Evolutionary conservation across 92 coral and sea anemone genomes (phyloP), one percentile per base, ranked within the genome.

Genomic region (Actinernus sp.): DNA sequence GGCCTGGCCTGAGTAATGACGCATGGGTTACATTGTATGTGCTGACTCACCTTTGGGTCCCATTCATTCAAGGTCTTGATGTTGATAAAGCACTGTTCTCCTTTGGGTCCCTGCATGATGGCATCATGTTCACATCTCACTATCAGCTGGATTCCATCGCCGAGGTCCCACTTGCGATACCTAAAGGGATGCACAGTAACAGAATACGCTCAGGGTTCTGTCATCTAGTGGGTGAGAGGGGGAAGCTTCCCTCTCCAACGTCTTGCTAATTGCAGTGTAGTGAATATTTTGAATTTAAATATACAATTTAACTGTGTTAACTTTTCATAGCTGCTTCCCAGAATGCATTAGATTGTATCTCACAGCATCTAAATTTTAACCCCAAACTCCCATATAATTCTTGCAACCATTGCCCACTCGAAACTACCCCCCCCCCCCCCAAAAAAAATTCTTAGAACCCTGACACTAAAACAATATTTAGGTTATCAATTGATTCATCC

Each of bases 11-110:
- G n/a, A n/a, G n/a, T n/a, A n/a, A n/a, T n/a, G n/a, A n/a, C n/a
- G n/a, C n/a, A n/a, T n/a, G n/a, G n/a, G n/a, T n/a, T n/a, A n/a
- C n/a, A n/a, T n/a, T n/a, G n/a, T n/a, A n/a, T n/a, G n/a, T n/a
- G n/a, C n/a, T n/a, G n/a, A n/a, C n/a, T n/a, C n/a, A 94, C 98
- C 92, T 91, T 94, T 24, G 98, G 84, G 40, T 94, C 97, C 97
- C 97, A 94, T 62, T 94, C 98, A 77, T 94, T 94, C 20, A 94
- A 79, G 21, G 98, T 92, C 59, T 94, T 94, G 46, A 94, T 63
- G 55, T 87, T 94, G 65, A 87, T 56, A 14, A 62, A 63, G 1
- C 97, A 73, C 18, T 78, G 82, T 48, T 90, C 97, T 30, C 97
- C 97, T 30, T 74, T 80, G 3, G 97, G 97, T 37, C 89, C 90